Conservation (phyloP, 2,113 vertebrate species). For the Sclerurus mexicanus region DNA sequence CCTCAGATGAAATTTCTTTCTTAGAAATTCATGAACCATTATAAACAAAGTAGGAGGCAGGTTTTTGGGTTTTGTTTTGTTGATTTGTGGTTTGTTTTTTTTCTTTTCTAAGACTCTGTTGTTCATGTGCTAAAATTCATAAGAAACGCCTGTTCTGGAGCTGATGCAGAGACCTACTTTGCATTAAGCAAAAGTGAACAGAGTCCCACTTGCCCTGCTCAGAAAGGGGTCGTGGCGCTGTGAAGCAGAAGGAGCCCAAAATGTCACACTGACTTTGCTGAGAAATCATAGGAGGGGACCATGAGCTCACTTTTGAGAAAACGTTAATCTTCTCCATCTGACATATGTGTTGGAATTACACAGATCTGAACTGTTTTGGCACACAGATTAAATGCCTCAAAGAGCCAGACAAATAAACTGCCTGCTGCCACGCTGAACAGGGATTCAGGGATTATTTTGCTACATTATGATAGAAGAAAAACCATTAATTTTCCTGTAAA, state of each 20-base stretch:
- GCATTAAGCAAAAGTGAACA: background rate
- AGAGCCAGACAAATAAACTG: background rate
- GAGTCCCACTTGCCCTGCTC: background rate
- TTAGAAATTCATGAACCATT: background rate
- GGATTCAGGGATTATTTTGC: background rate
- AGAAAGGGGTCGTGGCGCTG: background rate
- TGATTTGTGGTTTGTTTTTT: background rate
- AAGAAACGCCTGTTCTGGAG: background rate
- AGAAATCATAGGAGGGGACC: background rate
- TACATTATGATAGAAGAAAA: background rate
- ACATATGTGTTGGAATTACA: background rate
- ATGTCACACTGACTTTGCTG: background rate
- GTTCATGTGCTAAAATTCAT: background rate
- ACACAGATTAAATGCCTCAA: background rate
- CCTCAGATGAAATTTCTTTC: background rate
- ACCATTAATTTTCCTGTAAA: background rate
- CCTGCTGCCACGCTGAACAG: background rate
- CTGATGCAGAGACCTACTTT: background rate
- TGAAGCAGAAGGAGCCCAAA: background rate
- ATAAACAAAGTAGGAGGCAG: background rate
- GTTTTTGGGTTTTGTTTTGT: too few species aligned
- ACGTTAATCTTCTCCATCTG: background rate
- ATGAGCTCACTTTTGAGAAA: conserved; percentile 14
- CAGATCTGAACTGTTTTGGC: background rate
- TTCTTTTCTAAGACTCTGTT: background rate